phyloP scores from a whole-genome alignment of 2,888 invertebrate genomes.

The Melinaea menophilus region DNA sequence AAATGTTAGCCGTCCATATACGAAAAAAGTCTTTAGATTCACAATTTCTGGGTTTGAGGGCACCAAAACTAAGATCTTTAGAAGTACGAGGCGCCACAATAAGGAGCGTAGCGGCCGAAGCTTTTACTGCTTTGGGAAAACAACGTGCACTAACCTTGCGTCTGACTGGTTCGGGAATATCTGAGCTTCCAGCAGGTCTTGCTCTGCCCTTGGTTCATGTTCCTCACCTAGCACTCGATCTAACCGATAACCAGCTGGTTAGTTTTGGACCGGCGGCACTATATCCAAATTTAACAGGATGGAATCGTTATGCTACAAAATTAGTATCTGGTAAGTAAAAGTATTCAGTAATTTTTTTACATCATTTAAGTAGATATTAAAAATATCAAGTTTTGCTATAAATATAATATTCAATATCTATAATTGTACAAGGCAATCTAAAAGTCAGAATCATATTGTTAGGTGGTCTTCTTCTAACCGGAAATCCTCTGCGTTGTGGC shows the following conservation, averaged over 20 bases:
- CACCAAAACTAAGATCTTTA: conserved; percentile 84
- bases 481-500: conserved; percentile 89
- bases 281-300: conserved; percentile 87
- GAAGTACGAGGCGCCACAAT: conserved; percentile 86
- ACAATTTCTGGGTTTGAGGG: conserved; percentile 83
- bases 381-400: too few relatives aligned
- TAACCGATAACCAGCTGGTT: conserved; percentile 85
- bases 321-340: conserved; percentile 81
- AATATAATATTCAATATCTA: not conserved
- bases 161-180: conserved; percentile 83
- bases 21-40: conserved; percentile 81
- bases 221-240: conserved; percentile 86
- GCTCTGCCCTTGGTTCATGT: conserved; percentile 83
- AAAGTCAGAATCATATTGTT: conserved; percentile 23
- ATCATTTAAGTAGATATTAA: too few relatives aligned
- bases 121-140: conserved; percentile 82
- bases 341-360: not conserved
- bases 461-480: conserved; percentile 85
- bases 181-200: conserved; percentile 84
- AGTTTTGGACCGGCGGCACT: conserved; percentile 85
- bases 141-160: conserved; percentile 83
- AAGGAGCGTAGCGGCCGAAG: conserved; percentile 81
- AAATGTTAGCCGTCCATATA: conserved; percentile 74
- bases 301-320: conserved; percentile 90
- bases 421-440: not conserved